These are phyloP conservation scores for Scaptomyza flava DNA, from an alignment of 2,888 invertebrate genomes.

Conservation along the genomic window DNA sequence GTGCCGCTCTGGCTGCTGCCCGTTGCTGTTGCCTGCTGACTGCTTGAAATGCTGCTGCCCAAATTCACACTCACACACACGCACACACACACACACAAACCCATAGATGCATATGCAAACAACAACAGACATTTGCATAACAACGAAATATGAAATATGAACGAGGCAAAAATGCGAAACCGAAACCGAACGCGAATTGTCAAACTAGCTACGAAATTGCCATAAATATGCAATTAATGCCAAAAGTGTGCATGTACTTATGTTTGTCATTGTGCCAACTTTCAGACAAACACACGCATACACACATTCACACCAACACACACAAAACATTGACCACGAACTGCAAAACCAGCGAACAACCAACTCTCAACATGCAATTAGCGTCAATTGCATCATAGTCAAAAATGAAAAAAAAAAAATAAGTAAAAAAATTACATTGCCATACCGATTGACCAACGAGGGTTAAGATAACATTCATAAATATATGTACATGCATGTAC, in stretches of 20 bases:
- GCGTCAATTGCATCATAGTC: conserved; percentile 27
- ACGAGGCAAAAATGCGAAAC: conserved; percentile 27
- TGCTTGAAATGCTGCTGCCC: conserved; percentile 29
- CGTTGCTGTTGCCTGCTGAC: conserved; percentile 31
- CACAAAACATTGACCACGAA: neutral
- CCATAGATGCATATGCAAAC: conserved; percentile 18
- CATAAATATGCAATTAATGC: conserved; percentile 60
- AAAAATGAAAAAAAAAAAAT: neutral
- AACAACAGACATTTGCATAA: conserved; percentile 59
- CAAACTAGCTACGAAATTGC: conserved; percentile 45
- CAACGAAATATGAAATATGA: conserved; percentile 57
- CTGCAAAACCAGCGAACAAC: conserved; percentile 16
- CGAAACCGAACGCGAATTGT: conserved; percentile 49
- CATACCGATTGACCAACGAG: conserved; percentile 17
- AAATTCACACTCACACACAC: conserved; percentile 10
- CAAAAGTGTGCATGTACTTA: conserved; percentile 45
- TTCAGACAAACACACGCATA: conserved; percentile 5
- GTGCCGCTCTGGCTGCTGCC: conserved; percentile 33
- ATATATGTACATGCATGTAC: conserved; percentile 8
- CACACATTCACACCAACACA: neutral
- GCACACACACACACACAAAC: conserved; percentile 15
- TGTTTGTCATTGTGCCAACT: conserved; percentile 29
- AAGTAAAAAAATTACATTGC: conserved; percentile 1
- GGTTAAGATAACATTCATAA: neutral
- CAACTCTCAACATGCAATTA: conserved; percentile 32